Evolutionary conservation across 92 coral and sea anemone genomes (phyloP), one percentile per base, ranked within the genome.

Genomic region (Porites rus): DNA sequence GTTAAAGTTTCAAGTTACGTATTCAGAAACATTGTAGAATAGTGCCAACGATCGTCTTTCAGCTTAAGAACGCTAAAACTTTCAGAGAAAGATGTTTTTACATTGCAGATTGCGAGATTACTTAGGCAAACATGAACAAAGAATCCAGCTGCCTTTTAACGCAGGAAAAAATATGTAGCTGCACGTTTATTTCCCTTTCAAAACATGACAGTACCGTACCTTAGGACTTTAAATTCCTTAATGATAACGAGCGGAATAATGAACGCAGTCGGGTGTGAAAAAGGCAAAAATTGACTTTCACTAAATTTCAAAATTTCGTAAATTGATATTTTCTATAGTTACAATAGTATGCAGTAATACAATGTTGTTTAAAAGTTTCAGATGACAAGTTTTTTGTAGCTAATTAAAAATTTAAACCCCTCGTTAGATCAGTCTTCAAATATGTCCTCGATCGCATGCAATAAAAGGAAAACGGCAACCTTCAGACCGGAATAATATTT

Each of bases 391-490:
- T 65, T 60, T 22, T 43, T 31, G 50, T 25, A 52, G 7, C 65
- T 50, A 51, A 62, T 83, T 83, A 83, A 83, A 74, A 73, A 74
- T 83, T 83, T 50, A 83, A 62, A 61, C 52, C 62, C 51, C 51
- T 51, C 46, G 86, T 81, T 81, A 83, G 87, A 83, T 83, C 79
- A 83, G 80, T 17, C 72, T 61, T 63, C 80, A 74, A 63, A 83
- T 72, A 74, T 83, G 72, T 51, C 73, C 65, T 65, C 79, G 87
- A 43, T 58, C 80, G 18, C 80, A 74, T 74, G 87, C 74, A 5
- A 28, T 19, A 20, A 60, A 63, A 51, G 51, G 80, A 83, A 83
- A 18, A 83, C 74, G 87, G 87, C 87, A 62, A 80, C 80, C 65
- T 73, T 72, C 72, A 52, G 77, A 69, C 61, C 61, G 61, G n/a